Conservation (phyloP, 2,797 vertebrate species). For the Gallinago nigripennis region DNA sequence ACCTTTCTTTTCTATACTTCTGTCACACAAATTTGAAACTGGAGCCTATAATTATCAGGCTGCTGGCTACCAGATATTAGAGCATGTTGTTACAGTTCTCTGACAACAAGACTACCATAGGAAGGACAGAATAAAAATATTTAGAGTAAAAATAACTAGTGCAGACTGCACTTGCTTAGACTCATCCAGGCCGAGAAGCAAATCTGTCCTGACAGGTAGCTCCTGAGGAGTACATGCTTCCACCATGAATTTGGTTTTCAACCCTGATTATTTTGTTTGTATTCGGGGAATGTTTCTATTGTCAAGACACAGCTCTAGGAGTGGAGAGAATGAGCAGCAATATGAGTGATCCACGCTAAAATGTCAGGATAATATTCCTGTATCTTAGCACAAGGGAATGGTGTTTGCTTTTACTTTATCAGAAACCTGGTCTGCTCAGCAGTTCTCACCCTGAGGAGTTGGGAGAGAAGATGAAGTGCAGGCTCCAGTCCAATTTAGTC, state of each 20-base stretch:
- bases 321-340: neutral
- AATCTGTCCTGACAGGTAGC: neutral
- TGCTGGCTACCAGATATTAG: neutral
- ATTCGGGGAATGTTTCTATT: conserved; percentile 49
- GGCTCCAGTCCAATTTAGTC: neutral
- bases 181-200: neutral
- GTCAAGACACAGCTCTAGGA: neutral
- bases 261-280: conserved; percentile 57
- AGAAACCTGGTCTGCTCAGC: neutral
- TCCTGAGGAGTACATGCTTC: neutral
- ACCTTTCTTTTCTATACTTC: neutral
- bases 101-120: neutral
- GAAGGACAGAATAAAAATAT: neutral
- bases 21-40: neutral
- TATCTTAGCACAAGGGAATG: neutral
- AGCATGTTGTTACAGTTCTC: neutral
- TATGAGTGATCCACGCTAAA: conserved; percentile 31
- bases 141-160: neutral
- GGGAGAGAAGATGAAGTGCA: conserved; percentile 33
- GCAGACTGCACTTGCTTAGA: neutral
- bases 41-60: neutral
- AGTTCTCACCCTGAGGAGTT: conserved; percentile 21
- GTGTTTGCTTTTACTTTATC: conserved; percentile 54
- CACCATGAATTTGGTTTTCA: conserved; percentile 5
- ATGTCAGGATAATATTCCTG: conserved; percentile 61